Conservation (phyloP, 2,113 vertebrate species). For the Nyctibius bracteatus region DNA sequence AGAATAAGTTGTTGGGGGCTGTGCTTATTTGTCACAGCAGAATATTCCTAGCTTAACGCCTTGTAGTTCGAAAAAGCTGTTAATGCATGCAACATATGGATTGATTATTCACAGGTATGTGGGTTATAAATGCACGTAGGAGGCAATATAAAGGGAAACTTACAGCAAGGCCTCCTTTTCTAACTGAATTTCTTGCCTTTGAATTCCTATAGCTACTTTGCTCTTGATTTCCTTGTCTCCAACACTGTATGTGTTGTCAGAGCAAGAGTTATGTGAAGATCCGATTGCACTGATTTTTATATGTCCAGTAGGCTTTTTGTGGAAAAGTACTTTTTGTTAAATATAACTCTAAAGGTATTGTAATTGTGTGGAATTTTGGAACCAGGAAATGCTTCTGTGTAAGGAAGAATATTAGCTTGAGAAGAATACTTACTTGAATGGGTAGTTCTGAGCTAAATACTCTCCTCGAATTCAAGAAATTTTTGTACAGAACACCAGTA, state of each 20-base stretch:
- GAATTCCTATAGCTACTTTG: not conserved
- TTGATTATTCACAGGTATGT: not conserved
- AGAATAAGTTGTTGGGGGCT: not conserved
- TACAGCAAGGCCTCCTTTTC: not conserved
- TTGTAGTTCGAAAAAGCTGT: not conserved
- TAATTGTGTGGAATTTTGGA: not conserved
- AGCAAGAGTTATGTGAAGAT: not conserved
- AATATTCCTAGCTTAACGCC: not conserved
- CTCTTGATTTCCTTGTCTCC: not conserved
- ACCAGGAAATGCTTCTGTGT: not conserved
- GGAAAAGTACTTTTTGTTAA: not conserved
- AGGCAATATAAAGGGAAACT: not conserved
- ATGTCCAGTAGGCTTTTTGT: not conserved
- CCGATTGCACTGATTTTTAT: not conserved
- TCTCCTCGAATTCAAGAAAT: rapidly evolving
- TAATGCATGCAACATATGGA: not conserved
- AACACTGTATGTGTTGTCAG: not conserved
- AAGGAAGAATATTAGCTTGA: not conserved
- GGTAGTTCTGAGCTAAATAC: not conserved
- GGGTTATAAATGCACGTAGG: rapidly evolving
- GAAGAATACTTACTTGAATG: not conserved
- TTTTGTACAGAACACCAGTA: not conserved
- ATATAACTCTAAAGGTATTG: not conserved
- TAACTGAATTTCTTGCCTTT: not conserved
- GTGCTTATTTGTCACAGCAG: not conserved